phyloP scores from a whole-genome alignment of 2,113 vertebrate genomes.

The Anhinga anhinga region DNA sequence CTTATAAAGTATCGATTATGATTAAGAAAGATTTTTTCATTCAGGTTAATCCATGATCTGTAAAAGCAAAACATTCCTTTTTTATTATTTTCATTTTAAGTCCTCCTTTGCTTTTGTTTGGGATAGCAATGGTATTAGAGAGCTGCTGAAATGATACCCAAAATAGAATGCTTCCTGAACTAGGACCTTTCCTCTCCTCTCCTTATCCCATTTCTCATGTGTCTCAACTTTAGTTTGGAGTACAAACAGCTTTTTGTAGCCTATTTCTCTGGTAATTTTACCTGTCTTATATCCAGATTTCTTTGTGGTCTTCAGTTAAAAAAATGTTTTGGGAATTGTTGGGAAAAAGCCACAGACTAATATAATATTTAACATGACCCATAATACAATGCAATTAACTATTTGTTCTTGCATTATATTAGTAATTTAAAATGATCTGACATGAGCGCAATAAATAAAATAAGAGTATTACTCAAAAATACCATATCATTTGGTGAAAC shows the following conservation, averaged over 20 bases:
- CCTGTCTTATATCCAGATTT: neutral
- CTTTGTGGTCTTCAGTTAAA: constrained; percentile 29
- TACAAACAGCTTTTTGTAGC: neutral
- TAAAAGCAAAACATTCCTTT: neutral
- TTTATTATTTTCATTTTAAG: neutral
- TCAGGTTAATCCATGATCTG: neutral
- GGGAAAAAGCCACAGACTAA: neutral
- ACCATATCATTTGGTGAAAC: neutral
- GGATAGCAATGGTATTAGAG: neutral
- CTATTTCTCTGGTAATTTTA: neutral
- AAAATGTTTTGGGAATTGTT: neutral
- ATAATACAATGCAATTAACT: neutral
- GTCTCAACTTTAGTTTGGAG: neutral
- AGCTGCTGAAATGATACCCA: neutral
- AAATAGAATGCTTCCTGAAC: neutral
- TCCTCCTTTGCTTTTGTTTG: neutral
- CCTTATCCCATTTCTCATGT: neutral
- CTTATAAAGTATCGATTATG: neutral
- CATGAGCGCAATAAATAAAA: constrained; percentile 49
- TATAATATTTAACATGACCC: constrained; percentile 12
- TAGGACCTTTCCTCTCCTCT: neutral
- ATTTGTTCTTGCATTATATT: constrained; percentile 44
- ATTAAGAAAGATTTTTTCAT: neutral
- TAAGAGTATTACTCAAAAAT: neutral
- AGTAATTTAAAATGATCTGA: constrained; percentile 45